Base-by-base conservation (phyloP, 2,888 invertebrate genomes). In the Palloptera scutellata region DNA sequence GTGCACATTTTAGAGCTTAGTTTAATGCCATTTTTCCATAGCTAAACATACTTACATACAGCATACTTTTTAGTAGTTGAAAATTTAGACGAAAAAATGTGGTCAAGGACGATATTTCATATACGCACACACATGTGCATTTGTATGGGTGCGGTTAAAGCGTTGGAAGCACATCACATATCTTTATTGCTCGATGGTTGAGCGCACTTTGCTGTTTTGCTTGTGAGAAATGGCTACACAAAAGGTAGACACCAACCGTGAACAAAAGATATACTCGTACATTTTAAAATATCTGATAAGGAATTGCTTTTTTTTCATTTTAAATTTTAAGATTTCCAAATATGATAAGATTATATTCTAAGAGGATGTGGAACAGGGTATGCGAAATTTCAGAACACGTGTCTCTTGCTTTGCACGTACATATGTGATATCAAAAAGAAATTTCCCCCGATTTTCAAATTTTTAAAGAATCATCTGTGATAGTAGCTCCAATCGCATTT, bases 341-440 rank as follows among this genome's bases (percentile, higher is more conserved):
- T n/a, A n/a, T 48, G 48, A 48, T 48, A 48, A 48, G 12, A 4
- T 11, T 6, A 48, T 11, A 30, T 30, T 30, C 6, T 30, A 30
- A 30, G n/a, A n/a, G n/a, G n/a, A 30, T 30, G 6, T 30, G 2
- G n/a, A n/a, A n/a, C 30, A 30, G 30, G 30, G 6, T 76, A 74
- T 78, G 75, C 72, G 77, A 78, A 77, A 78, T 78, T 78, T 79
- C 67, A 66, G 69, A 76, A 77, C 78, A 79, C 79, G 78, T 78
- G 78, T 66, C 70, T 64, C n/a, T 15, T 15, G 48, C 8, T 15
- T n/a, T 48, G 6, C n/a, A n/a, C 10, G 15, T 13, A n/a, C 10
- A 11, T 13, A 30, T 30, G 30, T 6, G 30, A 30, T 30, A 30
- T 30, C 30, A 30, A n/a, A n/a, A n/a, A n/a, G n/a, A n/a, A n/a